Conservation (phyloP, 2,888 invertebrate species). For the Lydus trimaculatus region DNA sequence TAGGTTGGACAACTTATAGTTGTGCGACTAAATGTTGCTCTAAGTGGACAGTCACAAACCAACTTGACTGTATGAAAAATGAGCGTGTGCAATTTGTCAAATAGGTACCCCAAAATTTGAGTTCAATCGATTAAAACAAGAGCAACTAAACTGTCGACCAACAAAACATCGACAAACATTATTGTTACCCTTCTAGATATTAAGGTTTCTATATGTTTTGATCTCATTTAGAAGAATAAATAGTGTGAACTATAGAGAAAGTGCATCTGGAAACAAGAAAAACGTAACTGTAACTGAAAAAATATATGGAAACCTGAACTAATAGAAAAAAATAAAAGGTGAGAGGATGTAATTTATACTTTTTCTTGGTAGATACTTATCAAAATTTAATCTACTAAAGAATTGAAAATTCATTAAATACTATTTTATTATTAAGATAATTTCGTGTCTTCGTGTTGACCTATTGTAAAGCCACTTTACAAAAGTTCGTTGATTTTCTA, state of each 20-base stretch:
- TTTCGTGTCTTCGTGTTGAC: background rate
- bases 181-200: too few relatives aligned
- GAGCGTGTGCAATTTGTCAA: too few relatives aligned
- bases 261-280: background rate
- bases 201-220: too few relatives aligned
- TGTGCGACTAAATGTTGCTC: too few relatives aligned
- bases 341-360: background rate
- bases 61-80: too few relatives aligned
- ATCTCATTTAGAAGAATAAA: too few relatives aligned
- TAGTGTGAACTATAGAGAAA: background rate
- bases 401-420: background rate
- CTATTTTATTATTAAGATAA: background rate
- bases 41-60: too few relatives aligned
- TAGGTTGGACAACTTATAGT: too few relatives aligned
- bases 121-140: too few relatives aligned
- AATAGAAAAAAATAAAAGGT: background rate
- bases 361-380: background rate
- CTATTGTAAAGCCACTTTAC: background rate
- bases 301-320: background rate
- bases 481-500: conserved; percentile 2
- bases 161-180: background rate
- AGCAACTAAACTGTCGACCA: too few relatives aligned
- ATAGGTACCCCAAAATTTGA: too few relatives aligned
- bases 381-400: background rate
- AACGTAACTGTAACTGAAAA: background rate